Percentiles rank a stretch among this genome's conserved stretches.
Evolutionary conservation across 2,113 vertebrate species (phyloP).

Genomic region (Anoplopoma fimbria): DNA sequence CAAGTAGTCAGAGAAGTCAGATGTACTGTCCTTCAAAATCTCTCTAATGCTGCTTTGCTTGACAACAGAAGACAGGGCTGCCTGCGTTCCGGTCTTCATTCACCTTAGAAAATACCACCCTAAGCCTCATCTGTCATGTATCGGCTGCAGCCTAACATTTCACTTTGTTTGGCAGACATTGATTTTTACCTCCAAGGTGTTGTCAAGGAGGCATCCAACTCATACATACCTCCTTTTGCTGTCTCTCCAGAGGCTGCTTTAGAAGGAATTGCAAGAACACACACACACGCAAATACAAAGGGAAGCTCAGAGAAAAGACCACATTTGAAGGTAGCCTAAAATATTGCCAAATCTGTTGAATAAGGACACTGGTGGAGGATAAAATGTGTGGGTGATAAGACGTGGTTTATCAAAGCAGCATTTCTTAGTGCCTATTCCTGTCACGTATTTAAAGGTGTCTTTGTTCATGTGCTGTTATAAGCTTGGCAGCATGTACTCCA

Average conservation of each 20-base stretch:
- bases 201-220: slow-evolving; percentile 77
- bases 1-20: slow-evolving; percentile 66
- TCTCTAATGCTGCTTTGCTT: slow-evolving; percentile 65
- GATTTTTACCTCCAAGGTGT: slow-evolving; percentile 80
- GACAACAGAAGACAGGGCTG: slow-evolving; percentile 72
- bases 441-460: slow-evolving; percentile 14
- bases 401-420: slow-evolving; percentile 28
- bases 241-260: slow-evolving; percentile 66
- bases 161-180: slow-evolving; percentile 82
- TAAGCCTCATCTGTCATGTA: slow-evolving; percentile 77
- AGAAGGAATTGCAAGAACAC: slow-evolving; percentile 44
- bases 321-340: slow-evolving; percentile 48
- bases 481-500: slow-evolving; percentile 34
- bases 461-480: slow-evolving; percentile 15
- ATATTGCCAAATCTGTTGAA: slow-evolving; percentile 50
- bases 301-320: slow-evolving; percentile 44
- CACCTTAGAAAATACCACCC: slow-evolving; percentile 74
- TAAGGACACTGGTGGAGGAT: slow-evolving; percentile 34
- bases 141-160: slow-evolving; percentile 78
- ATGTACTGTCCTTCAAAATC: slow-evolving; percentile 74
- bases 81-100: slow-evolving; percentile 71
- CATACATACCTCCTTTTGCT: slow-evolving; percentile 63
- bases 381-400: slow-evolving; percentile 43
- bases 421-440: slow-evolving; percentile 31
- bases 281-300: slow-evolving; percentile 16